Evolutionary conservation across 2,888 invertebrate species (phyloP), one percentile per base, ranked within the genome.

Genomic region (Seira musarum): DNA sequence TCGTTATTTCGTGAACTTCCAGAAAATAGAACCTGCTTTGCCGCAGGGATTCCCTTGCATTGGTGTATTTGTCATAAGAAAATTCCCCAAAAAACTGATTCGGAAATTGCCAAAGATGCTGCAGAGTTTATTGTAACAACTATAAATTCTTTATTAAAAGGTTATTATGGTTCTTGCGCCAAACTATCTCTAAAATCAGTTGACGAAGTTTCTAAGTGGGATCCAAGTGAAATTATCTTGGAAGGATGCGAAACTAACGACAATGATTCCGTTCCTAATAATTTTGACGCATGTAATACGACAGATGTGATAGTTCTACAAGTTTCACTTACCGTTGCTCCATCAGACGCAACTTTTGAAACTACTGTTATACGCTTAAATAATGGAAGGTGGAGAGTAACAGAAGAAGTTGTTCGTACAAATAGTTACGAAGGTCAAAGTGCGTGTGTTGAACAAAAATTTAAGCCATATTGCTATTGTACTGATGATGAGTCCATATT

Each of bases 291-390:
- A n/a, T 61, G 21, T 30, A 30, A 30, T 30, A 5, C 22, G 15
- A 63, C 46, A 24, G 49, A 72, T 1, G 15, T 71, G 17, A 3
- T 69, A 0, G 65, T 82, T 1, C 17, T 81, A 0, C 82, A 83
- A 71, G 46, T 83, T 0, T 25, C 80, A 1, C 80, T 82, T 25
- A 73, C 49, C 0, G 67, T 74, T 1, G 25, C 17, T 10, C 82
- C 83, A 0, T 63, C 77, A 5, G 49, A 74, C 10, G 81, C 69
- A 10, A 21, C 75, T 0, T 83, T 82, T 66, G 83, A 83, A 69
- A 78, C 76, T 15, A 82, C 82, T 17, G 75, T 84, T 21, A 49
- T 83, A 24, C 65, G 82, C 68, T 53, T 82, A 67, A 53, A 72
- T 21, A 53, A 82, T 57, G 49, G 80, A n/a, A 40, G 71, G 0